Percentiles rank a stretch among this genome's conserved stretches.
Conservation (phyloP, 2,888 invertebrate genomes). For the Amaurobius ferox region DNA sequence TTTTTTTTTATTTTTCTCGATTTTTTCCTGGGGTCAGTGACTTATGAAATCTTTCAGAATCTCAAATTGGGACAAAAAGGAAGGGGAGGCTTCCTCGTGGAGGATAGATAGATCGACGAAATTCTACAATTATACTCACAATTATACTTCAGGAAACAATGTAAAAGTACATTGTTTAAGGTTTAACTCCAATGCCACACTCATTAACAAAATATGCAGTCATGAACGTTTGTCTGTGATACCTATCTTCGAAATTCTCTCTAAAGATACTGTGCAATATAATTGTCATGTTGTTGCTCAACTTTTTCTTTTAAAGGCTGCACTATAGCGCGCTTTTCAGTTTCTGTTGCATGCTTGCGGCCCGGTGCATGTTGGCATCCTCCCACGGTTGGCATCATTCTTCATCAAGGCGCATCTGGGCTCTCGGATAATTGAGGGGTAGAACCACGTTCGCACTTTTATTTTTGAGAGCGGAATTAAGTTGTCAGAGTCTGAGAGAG, state of each 20-base stretch:
- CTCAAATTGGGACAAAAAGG: too few relatives aligned
- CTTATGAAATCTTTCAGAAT: too few relatives aligned
- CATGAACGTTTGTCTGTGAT: background rate
- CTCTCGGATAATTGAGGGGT: conserved; percentile 9
- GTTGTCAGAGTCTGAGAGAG: conserved; percentile 3
- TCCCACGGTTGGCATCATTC: background rate
- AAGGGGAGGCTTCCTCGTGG: too few relatives aligned
- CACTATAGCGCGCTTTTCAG: background rate
- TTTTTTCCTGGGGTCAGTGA: too few relatives aligned
- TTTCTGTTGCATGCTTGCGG: background rate
- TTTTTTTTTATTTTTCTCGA: too few relatives aligned
- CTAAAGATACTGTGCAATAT: background rate
- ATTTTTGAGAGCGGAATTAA: conserved; percentile 11
- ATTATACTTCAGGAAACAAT: too few relatives aligned
- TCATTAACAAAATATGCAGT: background rate
- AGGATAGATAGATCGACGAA: too few relatives aligned
- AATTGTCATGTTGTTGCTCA: background rate
- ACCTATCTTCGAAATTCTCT: background rate
- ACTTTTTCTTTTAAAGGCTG: background rate
- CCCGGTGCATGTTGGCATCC: background rate
- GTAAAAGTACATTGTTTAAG: background rate
- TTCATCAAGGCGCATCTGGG: conserved; percentile 7
- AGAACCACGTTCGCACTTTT: conserved; percentile 16
- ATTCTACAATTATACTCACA: too few relatives aligned
- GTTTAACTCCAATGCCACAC: background rate